Base-by-base conservation (phyloP, 2,888 invertebrate genomes). In the Plebejus argus region DNA sequence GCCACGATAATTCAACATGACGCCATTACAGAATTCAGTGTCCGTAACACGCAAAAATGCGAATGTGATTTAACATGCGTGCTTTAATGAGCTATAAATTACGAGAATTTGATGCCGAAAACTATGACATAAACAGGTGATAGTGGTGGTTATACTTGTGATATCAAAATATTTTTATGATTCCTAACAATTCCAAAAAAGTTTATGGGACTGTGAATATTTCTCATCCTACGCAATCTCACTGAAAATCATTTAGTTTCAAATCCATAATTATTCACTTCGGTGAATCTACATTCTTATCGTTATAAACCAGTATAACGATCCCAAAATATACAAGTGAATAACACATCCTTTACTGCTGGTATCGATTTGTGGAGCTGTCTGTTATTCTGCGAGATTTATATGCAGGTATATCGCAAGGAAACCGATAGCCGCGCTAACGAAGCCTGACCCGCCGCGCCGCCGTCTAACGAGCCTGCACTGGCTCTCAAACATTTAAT, bases 371-470 rank as follows among this genome's bases (percentile, higher is more conserved):
- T 66, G 66, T 66, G 66, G 28, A 66, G 15, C 66, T 66, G 66
- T 66, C 66, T 6, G 66, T 66, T 66, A 66, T 33, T 66, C 33
- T 66, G 66, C 66, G 66, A 66, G 66, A 66, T 66, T 66, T 74
- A 49, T 74, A 74, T 74, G 74, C 74, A 74, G 72, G 45, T 72
- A 49, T 74, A 74, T 49, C 49, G 74, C 53, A 74, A 23, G 74
- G 39, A 72, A 74, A 53, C 49, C 49, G 45, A 74, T 74, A 74
- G 74, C 49, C 49, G 82, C 86, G 85, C 89, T 90, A 90, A 90
- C 89, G 89, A 90, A 90, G 86, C 88, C 83, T 87, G 82, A 83
- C 82, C 85, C 83, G 86, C 53, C 39, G 39, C 39, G 84, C 85
- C 84, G 83, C 83, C 84, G 83, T 83, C 81, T 88, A 88, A 88